A percentile compares a stretch with the other conserved stretches of the same genome.
These are phyloP conservation scores for Hetaerina titia DNA, from an alignment of 2,888 invertebrate species.

Conservation along the genomic window DNA sequence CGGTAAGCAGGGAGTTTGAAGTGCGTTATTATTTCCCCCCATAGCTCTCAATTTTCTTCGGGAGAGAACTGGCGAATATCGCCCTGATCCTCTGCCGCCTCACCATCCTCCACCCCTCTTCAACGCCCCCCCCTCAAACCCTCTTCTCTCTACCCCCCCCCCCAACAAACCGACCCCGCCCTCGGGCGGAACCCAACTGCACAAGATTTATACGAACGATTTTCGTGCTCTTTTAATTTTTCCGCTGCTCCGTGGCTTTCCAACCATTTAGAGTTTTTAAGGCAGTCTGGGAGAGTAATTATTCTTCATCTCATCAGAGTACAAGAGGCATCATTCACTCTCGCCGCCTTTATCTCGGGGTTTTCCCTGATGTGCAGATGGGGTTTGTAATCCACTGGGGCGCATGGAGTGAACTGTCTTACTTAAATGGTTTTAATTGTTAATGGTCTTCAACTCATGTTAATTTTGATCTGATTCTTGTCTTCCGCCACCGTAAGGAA, in stretches of 20 bases:
- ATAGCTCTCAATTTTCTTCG: conserved; percentile 37
- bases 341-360: background rate
- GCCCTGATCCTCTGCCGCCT: background rate
- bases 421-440: too few species aligned
- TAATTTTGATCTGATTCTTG: too few species aligned
- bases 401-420: too few species aligned
- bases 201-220: background rate
- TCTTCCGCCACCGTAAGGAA: too few species aligned
- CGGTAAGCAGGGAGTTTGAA: conserved; percentile 60
- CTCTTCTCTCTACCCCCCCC: background rate
- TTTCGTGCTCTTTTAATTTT: conserved; percentile 52
- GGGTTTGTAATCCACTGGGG: too few species aligned
- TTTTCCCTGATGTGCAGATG: background rate
- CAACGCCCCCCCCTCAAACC: background rate
- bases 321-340: background rate
- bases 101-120: background rate
- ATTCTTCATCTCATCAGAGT: background rate
- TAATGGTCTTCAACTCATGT: too few species aligned
- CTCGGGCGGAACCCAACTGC: background rate
- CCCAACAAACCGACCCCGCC: background rate
- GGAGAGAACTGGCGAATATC: background rate
- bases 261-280: background rate
- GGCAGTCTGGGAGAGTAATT: background rate
- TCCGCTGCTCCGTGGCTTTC: background rate
- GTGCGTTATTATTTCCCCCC: conserved; percentile 43